These are phyloP conservation scores for Trachymyrmex cornetzi DNA, from an alignment of 1,140 invertebrate genomes.

Conservation along the genomic window DNA sequence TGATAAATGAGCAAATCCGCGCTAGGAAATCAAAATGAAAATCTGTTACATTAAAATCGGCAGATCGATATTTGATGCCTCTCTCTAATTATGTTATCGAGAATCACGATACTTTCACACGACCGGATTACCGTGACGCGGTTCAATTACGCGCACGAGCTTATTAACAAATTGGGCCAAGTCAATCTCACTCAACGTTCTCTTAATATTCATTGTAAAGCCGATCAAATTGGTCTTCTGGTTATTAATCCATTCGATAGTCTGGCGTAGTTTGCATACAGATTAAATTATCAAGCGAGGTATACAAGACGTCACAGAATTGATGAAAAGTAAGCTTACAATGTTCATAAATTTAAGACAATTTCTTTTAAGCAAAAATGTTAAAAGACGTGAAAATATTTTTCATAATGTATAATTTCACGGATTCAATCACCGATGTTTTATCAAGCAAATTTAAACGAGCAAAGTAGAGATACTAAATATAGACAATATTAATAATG, in stretches of 20 bases:
- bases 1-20: constrained; percentile 1
- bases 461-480: neutral
- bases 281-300: neutral
- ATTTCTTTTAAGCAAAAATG: neutral
- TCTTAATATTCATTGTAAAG: constrained; percentile 36
- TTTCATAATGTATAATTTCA: neutral
- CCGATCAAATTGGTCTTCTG: neutral
- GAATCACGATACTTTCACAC: constrained; percentile 70
- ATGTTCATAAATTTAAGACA: neutral
- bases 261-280: neutral
- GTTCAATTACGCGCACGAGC: constrained; percentile 52
- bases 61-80: neutral
- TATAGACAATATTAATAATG: neutral
- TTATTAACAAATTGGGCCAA: constrained; percentile 65
- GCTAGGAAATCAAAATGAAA: constrained; percentile 62
- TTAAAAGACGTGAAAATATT: neutral
- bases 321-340: neutral
- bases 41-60: constrained; percentile 54
- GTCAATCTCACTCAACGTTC: constrained; percentile 62
- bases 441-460: neutral
- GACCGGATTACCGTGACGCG: constrained; percentile 59
- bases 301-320: neutral
- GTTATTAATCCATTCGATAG: constrained; percentile 16
- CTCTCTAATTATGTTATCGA: constrained; percentile 68
- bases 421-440: neutral